Evolutionary conservation across 2,888 invertebrate genomes (phyloP).

Genomic region (Epirrhoe tristata): DNA sequence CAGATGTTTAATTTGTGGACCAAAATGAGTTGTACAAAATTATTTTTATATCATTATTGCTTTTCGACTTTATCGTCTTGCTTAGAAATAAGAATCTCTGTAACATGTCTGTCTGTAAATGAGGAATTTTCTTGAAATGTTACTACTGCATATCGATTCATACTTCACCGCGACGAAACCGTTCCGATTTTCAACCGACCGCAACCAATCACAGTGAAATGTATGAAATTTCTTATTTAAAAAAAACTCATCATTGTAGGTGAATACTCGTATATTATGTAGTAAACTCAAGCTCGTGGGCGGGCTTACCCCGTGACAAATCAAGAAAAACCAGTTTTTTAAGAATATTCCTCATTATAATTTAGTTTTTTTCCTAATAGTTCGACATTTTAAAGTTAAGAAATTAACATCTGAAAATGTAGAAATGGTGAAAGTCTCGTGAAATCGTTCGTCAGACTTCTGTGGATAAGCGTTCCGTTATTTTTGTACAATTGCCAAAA

Average conservation of each 20-base stretch:
- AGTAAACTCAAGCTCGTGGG: too few species aligned
- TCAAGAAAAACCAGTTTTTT: background rate
- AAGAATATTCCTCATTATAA: background rate
- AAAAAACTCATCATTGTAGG: too few species aligned
- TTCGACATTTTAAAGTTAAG: background rate
- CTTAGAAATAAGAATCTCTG: constrained; percentile 53
- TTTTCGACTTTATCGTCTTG: constrained; percentile 52
- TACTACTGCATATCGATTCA: too few species aligned
- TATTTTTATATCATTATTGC: constrained; percentile 61
- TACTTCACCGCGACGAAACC: too few species aligned
- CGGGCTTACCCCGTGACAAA: background rate
- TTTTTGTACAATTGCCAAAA: constrained; percentile 56
- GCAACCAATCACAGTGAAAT: too few species aligned
- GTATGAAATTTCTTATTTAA: too few species aligned
- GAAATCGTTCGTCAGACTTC: background rate
- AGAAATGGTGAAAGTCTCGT: background rate
- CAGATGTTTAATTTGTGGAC: constrained; percentile 55
- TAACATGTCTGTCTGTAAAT: constrained; percentile 38
- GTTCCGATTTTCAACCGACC: too few species aligned
- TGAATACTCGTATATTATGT: too few species aligned
- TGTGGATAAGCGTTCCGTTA: constrained; percentile 23
- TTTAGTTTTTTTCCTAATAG: background rate
- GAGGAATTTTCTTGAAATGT: constrained; percentile 14
- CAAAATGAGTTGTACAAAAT: constrained; percentile 51
- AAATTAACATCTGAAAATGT: background rate